phyloP scores from a whole-genome alignment of 2,797 vertebrate species.

The Peromyscus attwateri region DNA sequence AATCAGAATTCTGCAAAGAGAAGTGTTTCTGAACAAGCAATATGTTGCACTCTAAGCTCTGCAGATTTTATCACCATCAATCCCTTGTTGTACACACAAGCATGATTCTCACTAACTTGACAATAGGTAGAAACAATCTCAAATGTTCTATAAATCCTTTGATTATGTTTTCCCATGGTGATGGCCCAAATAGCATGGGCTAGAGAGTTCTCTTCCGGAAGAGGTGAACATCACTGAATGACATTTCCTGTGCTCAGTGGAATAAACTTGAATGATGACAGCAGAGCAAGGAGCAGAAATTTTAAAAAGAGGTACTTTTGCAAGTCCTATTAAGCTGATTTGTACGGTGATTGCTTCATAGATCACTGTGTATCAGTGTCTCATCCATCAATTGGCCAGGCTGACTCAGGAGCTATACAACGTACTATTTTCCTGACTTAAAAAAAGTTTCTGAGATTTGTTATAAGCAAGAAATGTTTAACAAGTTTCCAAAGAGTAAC shows the following conservation, averaged over 20 bases:
- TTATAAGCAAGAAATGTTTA: not conserved
- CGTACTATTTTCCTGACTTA: not conserved
- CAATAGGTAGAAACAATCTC: not conserved
- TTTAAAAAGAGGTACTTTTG: conserved; percentile 31
- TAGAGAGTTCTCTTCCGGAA: not conserved
- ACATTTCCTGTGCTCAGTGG: not conserved
- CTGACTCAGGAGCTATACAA: not conserved
- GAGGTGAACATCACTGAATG: not conserved
- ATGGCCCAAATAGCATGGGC: not conserved
- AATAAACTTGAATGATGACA: conserved; percentile 25
- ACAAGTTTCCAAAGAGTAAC: not conserved
- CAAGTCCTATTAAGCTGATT: conserved; percentile 44
- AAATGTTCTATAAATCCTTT: not conserved
- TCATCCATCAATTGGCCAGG: conserved; percentile 47
- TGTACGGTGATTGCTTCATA: not conserved
- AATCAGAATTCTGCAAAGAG: not conserved
- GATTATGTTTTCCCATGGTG: not conserved
- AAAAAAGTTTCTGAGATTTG: not conserved
- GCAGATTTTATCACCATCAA: not conserved
- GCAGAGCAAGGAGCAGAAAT: not conserved
- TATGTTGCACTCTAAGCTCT: not conserved
- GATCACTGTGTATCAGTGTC: conserved; percentile 27
- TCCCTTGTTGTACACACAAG: not conserved
- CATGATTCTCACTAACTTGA: not conserved
- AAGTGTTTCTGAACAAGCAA: not conserved